A percentile compares a stretch with the other conserved stretches of the same genome.
Conservation (phyloP, 2,113 vertebrate genomes). For the Helogale parvula region DNA sequence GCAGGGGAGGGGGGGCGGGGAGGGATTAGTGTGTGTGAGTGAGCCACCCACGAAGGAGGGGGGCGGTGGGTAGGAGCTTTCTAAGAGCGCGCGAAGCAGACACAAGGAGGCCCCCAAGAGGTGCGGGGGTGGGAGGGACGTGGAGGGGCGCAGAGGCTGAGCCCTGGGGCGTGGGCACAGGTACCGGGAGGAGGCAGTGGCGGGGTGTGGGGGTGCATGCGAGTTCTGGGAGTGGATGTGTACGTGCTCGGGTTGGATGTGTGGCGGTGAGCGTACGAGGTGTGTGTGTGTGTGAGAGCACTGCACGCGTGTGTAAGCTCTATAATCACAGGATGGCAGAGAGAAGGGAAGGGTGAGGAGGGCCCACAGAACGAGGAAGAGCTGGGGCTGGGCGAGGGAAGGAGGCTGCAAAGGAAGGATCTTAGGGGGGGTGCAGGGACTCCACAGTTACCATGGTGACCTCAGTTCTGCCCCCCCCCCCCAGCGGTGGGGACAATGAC, state of each 20-base stretch:
- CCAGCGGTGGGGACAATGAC: constrained; percentile 30
- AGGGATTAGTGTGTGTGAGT: constrained; percentile 61
- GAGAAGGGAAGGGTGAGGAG: background rate
- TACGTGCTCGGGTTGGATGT: background rate
- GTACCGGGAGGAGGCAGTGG: background rate
- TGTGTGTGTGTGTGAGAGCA: background rate
- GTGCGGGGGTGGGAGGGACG: background rate
- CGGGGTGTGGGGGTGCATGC: background rate
- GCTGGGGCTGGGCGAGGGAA: background rate
- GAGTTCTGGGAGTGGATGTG: background rate
- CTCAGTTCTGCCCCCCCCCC: background rate
- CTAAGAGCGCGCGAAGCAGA: background rate
- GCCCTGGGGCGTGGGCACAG: background rate
- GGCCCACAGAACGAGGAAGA: background rate
- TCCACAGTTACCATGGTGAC: constrained; percentile 59
- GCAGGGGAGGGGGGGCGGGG: constrained; percentile 8
- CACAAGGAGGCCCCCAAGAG: background rate
- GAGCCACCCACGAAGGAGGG: constrained; percentile 45
- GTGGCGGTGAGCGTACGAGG: background rate
- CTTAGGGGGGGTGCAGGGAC: background rate
- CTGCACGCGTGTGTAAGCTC: background rate
- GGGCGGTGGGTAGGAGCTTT: constrained; percentile 15
- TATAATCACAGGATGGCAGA: background rate
- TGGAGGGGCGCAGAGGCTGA: background rate
- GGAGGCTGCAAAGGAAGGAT: background rate